phyloP scores from a whole-genome alignment of 2,113 vertebrate genomes.

The Cyanoderma ruficeps region DNA sequence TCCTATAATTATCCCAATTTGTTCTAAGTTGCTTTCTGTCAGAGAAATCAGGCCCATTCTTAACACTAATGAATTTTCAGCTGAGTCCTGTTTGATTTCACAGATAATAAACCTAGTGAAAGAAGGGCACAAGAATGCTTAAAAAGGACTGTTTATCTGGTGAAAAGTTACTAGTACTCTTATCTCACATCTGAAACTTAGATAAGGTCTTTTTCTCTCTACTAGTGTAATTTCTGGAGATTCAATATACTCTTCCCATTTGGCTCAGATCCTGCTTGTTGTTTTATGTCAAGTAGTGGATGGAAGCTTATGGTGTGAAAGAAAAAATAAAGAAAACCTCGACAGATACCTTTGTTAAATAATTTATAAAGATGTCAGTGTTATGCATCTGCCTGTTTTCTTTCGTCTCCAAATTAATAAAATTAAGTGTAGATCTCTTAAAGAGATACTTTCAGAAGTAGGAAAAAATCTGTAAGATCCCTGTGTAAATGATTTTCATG shows the following conservation, averaged over 20 bases:
- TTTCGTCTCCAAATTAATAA: constrained; percentile 61
- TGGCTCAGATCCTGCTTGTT: background rate
- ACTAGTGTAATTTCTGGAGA: background rate
- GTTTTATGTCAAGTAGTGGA: constrained; percentile 6
- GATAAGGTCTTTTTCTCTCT: background rate
- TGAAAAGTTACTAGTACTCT: background rate
- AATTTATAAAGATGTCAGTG: constrained; percentile 68
- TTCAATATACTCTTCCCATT: background rate
- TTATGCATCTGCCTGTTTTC: constrained; percentile 37
- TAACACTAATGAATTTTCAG: background rate
- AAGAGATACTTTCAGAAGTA: background rate
- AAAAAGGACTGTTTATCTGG: background rate
- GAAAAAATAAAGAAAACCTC: background rate
- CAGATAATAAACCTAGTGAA: background rate
- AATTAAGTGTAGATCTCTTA: constrained; percentile 29
- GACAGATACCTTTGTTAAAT: constrained; percentile 67
- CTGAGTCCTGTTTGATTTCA: background rate
- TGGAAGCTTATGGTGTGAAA: constrained; percentile 17
- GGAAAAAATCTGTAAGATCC: background rate
- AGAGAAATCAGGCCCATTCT: background rate
- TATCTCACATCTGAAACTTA: background rate
- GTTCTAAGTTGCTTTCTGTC: background rate
- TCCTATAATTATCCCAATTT: background rate
- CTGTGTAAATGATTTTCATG: background rate
- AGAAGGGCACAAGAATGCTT: background rate